Evolutionary conservation across 2,888 invertebrate genomes (phyloP), one percentile per base, ranked within the genome.

Genomic region (Cantharis flavilabris): DNA sequence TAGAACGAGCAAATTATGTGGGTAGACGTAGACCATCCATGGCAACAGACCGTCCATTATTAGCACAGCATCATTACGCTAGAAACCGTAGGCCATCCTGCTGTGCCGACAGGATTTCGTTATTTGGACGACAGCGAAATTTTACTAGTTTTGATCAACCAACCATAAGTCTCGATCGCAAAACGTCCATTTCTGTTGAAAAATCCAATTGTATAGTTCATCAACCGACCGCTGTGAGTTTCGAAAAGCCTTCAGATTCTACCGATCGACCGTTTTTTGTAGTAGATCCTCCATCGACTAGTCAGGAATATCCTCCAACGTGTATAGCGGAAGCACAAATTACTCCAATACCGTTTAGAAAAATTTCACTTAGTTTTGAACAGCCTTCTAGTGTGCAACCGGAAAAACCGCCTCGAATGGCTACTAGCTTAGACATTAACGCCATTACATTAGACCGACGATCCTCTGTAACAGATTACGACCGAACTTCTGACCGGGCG

Each of bases 91-190:
- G 88, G 65, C 85, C 87, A 69, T 88, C 88, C 14, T 88, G 89
- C 80, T 87, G 87, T 76, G 84, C 85, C 3, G 87, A 87, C 73
- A 83, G 80, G 65, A 71, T 72, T 11, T 20, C 28, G n/a, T 67
- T 82, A 23, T 75, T 83, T 26, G 70, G 76, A 5, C 82, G 86
- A 14, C 86, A 87, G 73, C 83, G 86, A 73, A 88, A 88, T 80
- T 88, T 87, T 81, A 86, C 85, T 75, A 88, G 88, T 79, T 87
- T 87, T 81, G 88, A 88, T 72, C 87, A 87, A 76, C 83, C 85
- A 16, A 79, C 74, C 9, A 70, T 78, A 23, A 81, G 80, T 69
- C 79, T 77, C 76, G 86, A 84, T 72, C 80, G 86, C 18, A 84
- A 85, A 79, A 83, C 81, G 64, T 85, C 86, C 69, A 81, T 86